Evolutionary conservation across 2,113 vertebrate species (phyloP), one percentile per base, ranked within the genome.

Genomic region (Isichthys henryi): DNA sequence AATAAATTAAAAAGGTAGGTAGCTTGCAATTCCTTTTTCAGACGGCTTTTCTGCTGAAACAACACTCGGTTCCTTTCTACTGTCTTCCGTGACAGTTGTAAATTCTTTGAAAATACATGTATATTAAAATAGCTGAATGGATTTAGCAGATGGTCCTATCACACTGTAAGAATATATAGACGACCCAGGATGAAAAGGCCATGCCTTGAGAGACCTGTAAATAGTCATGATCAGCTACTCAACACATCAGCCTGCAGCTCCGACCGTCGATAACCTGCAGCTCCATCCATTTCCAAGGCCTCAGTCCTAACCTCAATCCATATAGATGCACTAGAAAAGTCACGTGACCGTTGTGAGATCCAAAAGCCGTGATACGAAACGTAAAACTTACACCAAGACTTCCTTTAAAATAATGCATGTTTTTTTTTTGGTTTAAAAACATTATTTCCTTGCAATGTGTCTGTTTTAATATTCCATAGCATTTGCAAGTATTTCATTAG

Each of bases 141-240:
- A 17, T 27, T 56, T 35, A n/a, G n/a, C 85, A 53, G 48, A 87
- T 87, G 85, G 85, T 49, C n/a, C 49, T 21, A 35, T 50, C 50
- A 35, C 85, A 50, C 49, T 50, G 31, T 53, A 31, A 23, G 85
- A 39, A 80, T 87, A 35, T 3, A 87, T 48, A 48, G 8, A 84
- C 43, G 9, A 45, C 77, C 19, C 35, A 48, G 23, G 43, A 84
- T 23, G 49, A 39, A 31, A 35, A 35, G 50, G 11, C 85, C 31
- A n/a, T 45, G 82, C 31, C 50, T 87, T 87, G 27, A 53, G 31
- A 83, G 70, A 89, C 74, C 74, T 89, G 74, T 83, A 89, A 82
- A 89, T 56, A 82, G 3, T 89, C 74, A 53, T 19, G 74, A 19
- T 89, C 35, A 82, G 48, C 49, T 83, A 19, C 62, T 53, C 48